Conservation (phyloP, 2,888 invertebrate species). For the Penaeus monodon region DNA sequence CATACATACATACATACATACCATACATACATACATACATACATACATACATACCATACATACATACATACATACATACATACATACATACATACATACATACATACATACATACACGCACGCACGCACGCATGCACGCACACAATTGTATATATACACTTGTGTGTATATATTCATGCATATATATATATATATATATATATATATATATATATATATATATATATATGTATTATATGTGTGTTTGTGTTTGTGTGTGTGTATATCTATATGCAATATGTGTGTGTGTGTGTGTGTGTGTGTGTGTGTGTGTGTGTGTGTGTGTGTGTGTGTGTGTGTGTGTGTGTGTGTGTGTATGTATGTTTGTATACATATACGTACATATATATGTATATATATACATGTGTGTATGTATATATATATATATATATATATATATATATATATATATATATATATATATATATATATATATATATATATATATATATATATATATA, state of each 20-base stretch:
- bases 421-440: constrained; percentile 32
- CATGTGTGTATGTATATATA: constrained; percentile 24
- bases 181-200: constrained; percentile 34
- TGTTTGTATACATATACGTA: constrained; percentile 24
- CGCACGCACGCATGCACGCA: neutral
- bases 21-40: neutral
- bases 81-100: constrained; percentile 9
- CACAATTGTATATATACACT: constrained; percentile 17
- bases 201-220: neutral
- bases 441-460: constrained; percentile 17
- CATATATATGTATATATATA: constrained; percentile 35
- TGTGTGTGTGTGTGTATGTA: constrained; percentile 4
- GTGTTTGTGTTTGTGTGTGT: constrained; percentile 15
- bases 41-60: neutral
- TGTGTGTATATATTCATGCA: constrained; percentile 12
- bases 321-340: constrained; percentile 8
- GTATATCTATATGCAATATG: too few species aligned
- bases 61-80: constrained; percentile 21
- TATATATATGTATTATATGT: constrained; percentile 20
- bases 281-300: constrained; percentile 12
- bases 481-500: constrained; percentile 17
- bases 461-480: constrained; percentile 19
- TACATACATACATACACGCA: constrained; percentile 16
- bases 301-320: constrained; percentile 25
- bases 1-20: constrained; percentile 25